Evolutionary conservation across 2,888 invertebrate genomes (phyloP), one percentile per base, ranked within the genome.

Genomic region (Melolontha melolontha): DNA sequence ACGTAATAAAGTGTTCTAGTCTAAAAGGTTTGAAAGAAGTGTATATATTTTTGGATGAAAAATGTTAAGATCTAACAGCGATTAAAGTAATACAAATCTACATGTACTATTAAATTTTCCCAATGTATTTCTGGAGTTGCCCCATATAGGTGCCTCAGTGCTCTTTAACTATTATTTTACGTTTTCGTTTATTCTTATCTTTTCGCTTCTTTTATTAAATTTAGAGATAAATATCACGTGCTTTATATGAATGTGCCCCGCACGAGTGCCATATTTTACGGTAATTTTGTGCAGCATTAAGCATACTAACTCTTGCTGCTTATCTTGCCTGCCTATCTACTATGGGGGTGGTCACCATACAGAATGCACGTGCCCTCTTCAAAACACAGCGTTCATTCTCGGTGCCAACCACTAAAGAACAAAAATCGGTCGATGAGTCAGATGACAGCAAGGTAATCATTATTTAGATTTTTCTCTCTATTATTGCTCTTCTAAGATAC

Each of bases 321-420:
- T 80, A 77, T 80, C 75, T 79, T 80, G 79, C 80, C 79, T 81
- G 80, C 72, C 77, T 79, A 78, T 77, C 79, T 80, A 77, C 77
- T 77, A 76, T 78, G 77, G 80, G 78, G 79, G 78, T 79, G 78
- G 77, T 76, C 78, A 79, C 77, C 78, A 76, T 78, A 75, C 78
- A 86, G 87, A 84, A 87, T 82, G 89, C 90, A 85, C 87, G 91
- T 86, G 91, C 93, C 87, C 90, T 92, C 86, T 94, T 94, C 86
- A 95, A 95, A 87, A 94, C 94, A 76, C 95, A 95, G 87, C 89
- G 96, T 80, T 95, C 95, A 76, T 94, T 95, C 84, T 96, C 95
- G 79, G 94, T 96, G 85, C 96, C 96, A 72, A 94, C 94, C 44
- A 92, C 95, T 70, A 95, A 95, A 87, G 93, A 92, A 83, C 79